A percentile compares a stretch with the other conserved stretches of the same genome.
phyloP scores from a whole-genome alignment of 2,113 vertebrate species.

The Indri indri region DNA sequence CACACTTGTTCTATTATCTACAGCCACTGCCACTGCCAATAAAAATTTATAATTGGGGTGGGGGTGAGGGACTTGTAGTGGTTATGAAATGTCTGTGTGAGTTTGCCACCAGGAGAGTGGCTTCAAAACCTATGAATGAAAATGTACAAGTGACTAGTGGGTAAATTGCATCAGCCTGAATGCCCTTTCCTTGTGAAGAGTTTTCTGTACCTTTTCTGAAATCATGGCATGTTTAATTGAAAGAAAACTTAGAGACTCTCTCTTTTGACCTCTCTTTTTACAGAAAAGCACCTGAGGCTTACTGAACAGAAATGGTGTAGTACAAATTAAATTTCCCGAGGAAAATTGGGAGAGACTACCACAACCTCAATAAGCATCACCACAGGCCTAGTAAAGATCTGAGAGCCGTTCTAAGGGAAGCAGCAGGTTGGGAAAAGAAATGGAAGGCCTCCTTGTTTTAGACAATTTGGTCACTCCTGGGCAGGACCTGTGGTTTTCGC shows the following conservation, averaged over 20 bases:
- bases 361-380: neutral
- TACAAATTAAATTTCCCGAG: neutral
- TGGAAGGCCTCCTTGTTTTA: neutral
- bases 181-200: neutral
- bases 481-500: neutral
- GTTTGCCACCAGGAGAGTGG: neutral
- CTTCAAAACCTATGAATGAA: neutral
- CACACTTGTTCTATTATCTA: neutral
- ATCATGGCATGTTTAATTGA: neutral
- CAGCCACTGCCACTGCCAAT: neutral
- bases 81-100: neutral
- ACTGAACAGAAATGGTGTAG: neutral
- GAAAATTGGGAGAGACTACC: neutral
- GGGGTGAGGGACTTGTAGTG: neutral
- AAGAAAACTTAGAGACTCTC: neutral
- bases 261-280: conserved; percentile 19
- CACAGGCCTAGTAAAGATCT: neutral
- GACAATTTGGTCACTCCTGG: neutral
- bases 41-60: neutral
- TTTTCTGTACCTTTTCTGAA: conserved; percentile 14
- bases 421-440: neutral
- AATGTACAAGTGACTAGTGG: neutral
- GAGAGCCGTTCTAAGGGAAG: neutral
- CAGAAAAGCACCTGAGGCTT: neutral
- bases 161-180: neutral